Evolutionary conservation across 2,888 invertebrate species (phyloP).

Genomic region (Apoderus coryli): DNA sequence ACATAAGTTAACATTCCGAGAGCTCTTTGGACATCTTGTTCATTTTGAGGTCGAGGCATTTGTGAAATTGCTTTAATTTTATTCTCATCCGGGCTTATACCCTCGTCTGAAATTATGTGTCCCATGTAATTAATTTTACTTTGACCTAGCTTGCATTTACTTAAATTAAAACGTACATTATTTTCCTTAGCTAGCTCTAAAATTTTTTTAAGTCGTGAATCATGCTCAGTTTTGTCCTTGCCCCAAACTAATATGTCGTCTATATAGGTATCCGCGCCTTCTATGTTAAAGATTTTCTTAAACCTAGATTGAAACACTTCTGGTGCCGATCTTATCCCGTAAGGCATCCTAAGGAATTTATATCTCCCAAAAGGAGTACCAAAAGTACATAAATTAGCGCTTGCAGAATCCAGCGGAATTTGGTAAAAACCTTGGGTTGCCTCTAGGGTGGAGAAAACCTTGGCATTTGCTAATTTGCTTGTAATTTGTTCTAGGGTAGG

Average conservation of each 20-base stretch:
- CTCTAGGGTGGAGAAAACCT: slow-evolving; percentile 12
- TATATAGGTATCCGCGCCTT: slow-evolving; percentile 12
- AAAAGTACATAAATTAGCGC: slow-evolving; percentile 6
- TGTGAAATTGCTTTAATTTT: slow-evolving; percentile 15
- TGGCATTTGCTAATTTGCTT: slow-evolving; percentile 12
- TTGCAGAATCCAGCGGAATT: slow-evolving; percentile 13
- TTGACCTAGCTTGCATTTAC: slow-evolving; percentile 9
- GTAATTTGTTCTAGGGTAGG: slow-evolving; percentile 14
- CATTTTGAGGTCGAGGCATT: slow-evolving; percentile 16
- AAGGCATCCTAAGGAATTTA: slow-evolving; percentile 4
- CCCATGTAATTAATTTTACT: slow-evolving; percentile 13
- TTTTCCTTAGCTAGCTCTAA: too few species aligned
- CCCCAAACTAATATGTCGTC: slow-evolving; percentile 13
- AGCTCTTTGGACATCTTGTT: slow-evolving; percentile 18
- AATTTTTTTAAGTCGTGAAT: slow-evolving; percentile 10
- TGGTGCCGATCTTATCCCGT: slow-evolving; percentile 7
- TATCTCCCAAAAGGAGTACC: slow-evolving; percentile 7
- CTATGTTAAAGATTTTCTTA: slow-evolving; percentile 4
- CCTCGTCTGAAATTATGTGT: slow-evolving; percentile 10
- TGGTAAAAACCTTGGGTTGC: slow-evolving; percentile 11
- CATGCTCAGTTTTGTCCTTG: slow-evolving; percentile 11
- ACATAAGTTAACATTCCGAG: slow-evolving; percentile 19
- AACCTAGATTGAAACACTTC: slow-evolving; percentile 11
- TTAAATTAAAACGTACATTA: too few species aligned
- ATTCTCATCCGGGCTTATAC: slow-evolving; percentile 10